Conservation (phyloP, 2,797 vertebrate species). For the Austrolebias charrua region DNA sequence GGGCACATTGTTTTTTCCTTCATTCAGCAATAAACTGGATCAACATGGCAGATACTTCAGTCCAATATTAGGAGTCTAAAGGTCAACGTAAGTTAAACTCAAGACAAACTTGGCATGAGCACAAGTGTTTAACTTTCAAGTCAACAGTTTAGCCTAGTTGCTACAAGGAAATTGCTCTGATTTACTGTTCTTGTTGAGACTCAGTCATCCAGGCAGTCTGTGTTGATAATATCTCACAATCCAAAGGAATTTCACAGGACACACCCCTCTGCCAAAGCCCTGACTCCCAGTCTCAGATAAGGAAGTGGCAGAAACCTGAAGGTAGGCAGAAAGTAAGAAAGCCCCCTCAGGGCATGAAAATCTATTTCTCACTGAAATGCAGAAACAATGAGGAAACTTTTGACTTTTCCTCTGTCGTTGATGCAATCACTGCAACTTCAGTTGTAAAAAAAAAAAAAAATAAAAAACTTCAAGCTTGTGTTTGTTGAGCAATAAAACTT, state of each 20-base stretch:
- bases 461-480: neutral
- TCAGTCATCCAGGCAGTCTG: slow-evolving; percentile 34
- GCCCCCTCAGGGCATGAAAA: slow-evolving; percentile 43
- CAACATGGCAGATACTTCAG: neutral
- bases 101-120: neutral
- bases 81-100: slow-evolving; percentile 2
- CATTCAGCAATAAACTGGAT: neutral
- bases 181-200: slow-evolving; percentile 22
- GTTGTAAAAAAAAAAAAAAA: neutral
- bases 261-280: slow-evolving; percentile 44
- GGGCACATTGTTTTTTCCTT: accelerated
- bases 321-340: slow-evolving; percentile 47
- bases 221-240: slow-evolving; percentile 57
- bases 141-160: slow-evolving; percentile 4
- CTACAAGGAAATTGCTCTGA: slow-evolving; percentile 6
- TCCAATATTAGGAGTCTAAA: slow-evolving; percentile 1
- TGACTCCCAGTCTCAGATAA: slow-evolving; percentile 38
- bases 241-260: slow-evolving; percentile 65
- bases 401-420: too few relatives aligned
- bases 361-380: neutral
- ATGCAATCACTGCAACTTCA: too few relatives aligned
- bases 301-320: slow-evolving; percentile 56
- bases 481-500: neutral
- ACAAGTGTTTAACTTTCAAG: neutral
- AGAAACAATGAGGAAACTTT: neutral